phyloP scores from a whole-genome alignment of 2,888 invertebrate genomes.

The Craniophora ligustri region DNA sequence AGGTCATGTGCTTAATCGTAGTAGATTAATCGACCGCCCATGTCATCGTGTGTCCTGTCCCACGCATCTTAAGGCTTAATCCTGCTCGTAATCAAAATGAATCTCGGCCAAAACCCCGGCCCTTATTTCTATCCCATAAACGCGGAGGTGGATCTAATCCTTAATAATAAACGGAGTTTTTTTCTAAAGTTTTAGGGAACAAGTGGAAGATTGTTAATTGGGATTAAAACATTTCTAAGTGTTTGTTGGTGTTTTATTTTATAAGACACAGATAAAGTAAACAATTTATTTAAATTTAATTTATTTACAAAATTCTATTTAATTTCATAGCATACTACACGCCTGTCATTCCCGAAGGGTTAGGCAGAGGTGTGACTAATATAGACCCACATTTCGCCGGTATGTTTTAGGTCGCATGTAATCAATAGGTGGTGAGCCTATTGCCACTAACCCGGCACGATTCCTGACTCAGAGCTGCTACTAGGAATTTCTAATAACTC shows the following conservation, averaged over 20 bases:
- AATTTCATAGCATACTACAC: no score
- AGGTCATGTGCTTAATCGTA: constrained; percentile 65
- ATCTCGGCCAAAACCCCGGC: constrained; percentile 66
- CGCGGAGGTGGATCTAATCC: constrained; percentile 44
- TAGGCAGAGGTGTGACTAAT: no score
- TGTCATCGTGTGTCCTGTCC: constrained; percentile 63
- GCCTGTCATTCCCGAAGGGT: no score
- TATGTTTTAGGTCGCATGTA: no score
- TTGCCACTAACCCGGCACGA: no score
- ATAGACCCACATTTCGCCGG: no score
- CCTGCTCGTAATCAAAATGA: constrained; percentile 81
- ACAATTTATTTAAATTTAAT: no score
- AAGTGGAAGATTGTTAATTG: constrained; percentile 30
- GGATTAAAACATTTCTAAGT: constrained; percentile 26
- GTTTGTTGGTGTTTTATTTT: constrained; percentile 7
- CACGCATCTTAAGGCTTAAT: constrained; percentile 77
- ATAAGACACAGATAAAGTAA: constrained; percentile 20
- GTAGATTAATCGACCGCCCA: constrained; percentile 63
- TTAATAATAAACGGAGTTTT: constrained; percentile 30
- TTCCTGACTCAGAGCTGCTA: no score
- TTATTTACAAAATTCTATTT: no score
- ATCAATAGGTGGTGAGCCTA: no score
- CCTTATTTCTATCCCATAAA: constrained; percentile 51
- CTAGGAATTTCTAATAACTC: no score
- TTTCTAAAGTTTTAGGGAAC: constrained; percentile 30